Base-by-base conservation (phyloP, 2,888 invertebrate species). In the Heliothis peltigera region DNA sequence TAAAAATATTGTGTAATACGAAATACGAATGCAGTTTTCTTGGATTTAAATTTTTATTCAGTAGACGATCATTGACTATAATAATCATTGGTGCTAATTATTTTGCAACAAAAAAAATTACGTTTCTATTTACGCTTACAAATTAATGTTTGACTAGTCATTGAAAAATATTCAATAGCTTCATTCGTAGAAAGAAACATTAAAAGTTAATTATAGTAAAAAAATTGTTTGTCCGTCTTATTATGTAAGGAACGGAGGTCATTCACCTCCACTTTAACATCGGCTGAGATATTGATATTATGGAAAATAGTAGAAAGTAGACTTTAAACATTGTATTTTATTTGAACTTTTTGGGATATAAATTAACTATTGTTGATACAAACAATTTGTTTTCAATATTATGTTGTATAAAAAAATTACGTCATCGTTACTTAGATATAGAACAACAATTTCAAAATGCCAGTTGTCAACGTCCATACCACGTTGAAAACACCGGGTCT, bases 401-500 rank as follows among this genome's bases (percentile, higher is more conserved):
- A 8, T 32, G 10, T 32, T 32, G 32, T 32, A 25, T 25, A 32
- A 32, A 28, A 28, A 4, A 39, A n/a, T 39, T 15, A 39, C 15
- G 39, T n/a, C 39, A n/a, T n/a, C 15, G 1, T 39, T 15, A 0
- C 5, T 39, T 39, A 39, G 39, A n/a, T 39, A n/a, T 3, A n/a
- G 39, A 39, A n/a, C 10, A n/a, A 1, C 39, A 5, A 39, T 35
- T 35, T 35, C 15, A 4, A 15, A 0, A 15, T 0, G 1, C 2
- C 0, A 15, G 35, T 35, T 15, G 35, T 35, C 82, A 82, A 82
- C 81, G 88, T 87, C 87, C 89, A 90, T 88, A 90, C 88, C 84
- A 90, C 84, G 88, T 88, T 90, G 88, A 90, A 88, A 72, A 87
- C 88, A 90, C 89, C 89, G 90, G 90, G 90, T 91, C 90, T 91